These are phyloP conservation scores for Limnephilus auricula DNA, from an alignment of 2,888 invertebrate species.

Conservation along the genomic window DNA sequence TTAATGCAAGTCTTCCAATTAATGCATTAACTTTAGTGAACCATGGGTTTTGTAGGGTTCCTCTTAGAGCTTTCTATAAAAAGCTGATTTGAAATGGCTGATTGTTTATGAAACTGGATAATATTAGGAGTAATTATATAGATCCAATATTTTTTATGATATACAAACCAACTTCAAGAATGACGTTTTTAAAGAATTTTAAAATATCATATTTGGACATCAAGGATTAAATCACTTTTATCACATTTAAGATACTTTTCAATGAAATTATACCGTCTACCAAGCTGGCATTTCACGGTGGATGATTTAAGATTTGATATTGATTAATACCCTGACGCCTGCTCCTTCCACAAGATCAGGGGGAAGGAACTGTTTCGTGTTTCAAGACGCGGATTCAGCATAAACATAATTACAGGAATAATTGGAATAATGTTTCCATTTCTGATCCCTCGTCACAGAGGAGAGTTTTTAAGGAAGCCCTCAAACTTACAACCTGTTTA, in stretches of 20 bases:
- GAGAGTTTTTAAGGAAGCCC: background rate
- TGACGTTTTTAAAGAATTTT: background rate
- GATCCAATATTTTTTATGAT: no score
- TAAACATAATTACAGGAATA: constrained; percentile 23
- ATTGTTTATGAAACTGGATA: no score
- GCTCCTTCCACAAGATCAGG: constrained; percentile 33
- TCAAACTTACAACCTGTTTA: background rate
- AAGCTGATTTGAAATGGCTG: no score
- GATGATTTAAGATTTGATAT: constrained; percentile 19
- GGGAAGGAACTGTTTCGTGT: constrained; percentile 52
- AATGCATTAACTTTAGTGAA: no score
- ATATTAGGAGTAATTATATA: no score
- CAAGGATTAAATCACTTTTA: background rate
- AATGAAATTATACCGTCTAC: background rate
- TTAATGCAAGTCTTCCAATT: no score
- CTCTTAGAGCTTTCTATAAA: no score
- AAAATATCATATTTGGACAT: background rate
- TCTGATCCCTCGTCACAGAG: background rate
- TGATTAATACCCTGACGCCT: constrained; percentile 22
- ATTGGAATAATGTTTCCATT: constrained; percentile 15
- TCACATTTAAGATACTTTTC: background rate
- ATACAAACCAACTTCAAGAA: no score
- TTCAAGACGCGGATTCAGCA: constrained; percentile 59
- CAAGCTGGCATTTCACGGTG: constrained; percentile 19
- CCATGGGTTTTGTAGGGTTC: no score